Conservation (phyloP, 1,140 invertebrate species). For the Megalonaias nervosa region DNA sequence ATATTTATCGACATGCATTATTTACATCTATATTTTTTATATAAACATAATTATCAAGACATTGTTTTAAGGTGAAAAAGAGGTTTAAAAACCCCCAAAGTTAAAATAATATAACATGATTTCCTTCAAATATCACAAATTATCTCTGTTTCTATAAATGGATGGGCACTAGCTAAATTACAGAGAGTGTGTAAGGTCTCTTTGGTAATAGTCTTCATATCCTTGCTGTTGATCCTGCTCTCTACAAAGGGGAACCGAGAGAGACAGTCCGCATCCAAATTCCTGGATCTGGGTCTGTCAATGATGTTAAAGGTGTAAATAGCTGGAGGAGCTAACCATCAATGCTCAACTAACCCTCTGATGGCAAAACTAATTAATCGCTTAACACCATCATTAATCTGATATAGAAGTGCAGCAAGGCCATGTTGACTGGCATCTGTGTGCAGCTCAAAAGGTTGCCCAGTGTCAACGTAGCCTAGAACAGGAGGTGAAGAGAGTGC, state of each 20-base stretch:
- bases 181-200: too few species aligned
- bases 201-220: too few species aligned
- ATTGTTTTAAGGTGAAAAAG: too few species aligned
- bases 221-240: too few species aligned
- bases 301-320: slow-evolving; percentile 22
- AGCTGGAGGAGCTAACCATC: slow-evolving; percentile 16
- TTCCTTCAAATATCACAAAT: too few species aligned
- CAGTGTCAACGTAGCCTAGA: slow-evolving; percentile 38
- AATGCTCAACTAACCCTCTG: slow-evolving; percentile 22
- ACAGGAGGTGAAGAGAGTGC: slow-evolving; percentile 37
- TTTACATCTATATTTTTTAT: too few species aligned
- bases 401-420: slow-evolving; percentile 54
- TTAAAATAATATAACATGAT: too few species aligned
- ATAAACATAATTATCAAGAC: too few species aligned
- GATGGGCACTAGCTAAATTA: too few species aligned
- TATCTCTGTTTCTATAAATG: too few species aligned
- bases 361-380: slow-evolving; percentile 39
- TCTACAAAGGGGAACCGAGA: not conserved
- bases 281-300: slow-evolving; percentile 10
- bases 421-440: slow-evolving; percentile 42
- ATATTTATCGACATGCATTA: too few species aligned
- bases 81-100: too few species aligned
- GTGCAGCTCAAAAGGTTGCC: slow-evolving; percentile 40
- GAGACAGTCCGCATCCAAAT: slow-evolving; percentile 20
- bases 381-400: slow-evolving; percentile 41